Base-by-base conservation (phyloP, 2,888 invertebrate genomes). In the Drosophila koepferae region DNA sequence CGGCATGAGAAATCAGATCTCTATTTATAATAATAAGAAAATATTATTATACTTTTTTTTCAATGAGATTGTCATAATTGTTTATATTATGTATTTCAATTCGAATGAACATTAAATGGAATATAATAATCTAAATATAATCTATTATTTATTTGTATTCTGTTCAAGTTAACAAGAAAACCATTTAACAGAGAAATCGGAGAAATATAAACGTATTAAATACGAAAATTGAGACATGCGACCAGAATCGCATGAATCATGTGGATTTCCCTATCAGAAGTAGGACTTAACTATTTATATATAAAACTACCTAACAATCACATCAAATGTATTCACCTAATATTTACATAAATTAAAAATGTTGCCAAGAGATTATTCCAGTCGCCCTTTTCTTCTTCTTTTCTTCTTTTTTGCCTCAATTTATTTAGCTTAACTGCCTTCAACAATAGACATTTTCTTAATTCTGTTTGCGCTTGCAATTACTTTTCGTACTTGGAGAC, bases 391-490 rank as follows among this genome's bases (percentile, higher is more conserved):
- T 6, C 0, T 16, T 44, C 8, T 8, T 14, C 20, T 31, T 58
- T 10, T 23, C 0, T n/a, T n/a, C n/a, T n/a, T n/a, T n/a, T 23
- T 55, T 9, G 14, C 23, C n/a, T 53, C 20, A 46, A 38, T 23
- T 55, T 48, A 38, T 36, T 48, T 54, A 38, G 65, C 53, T 41
- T 58, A 59, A 49, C 36, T 36, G 62, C 64, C 49, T 53, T 40
- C 58, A 79, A 54, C 63, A 66, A 80, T 75, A 71, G 67, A 65
- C 61, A 70, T 70, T 70, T 70, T 48, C 77, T 62, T 80, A 77
- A 75, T 77, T 67, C 64, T 77, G 64, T 80, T 74, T 71, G 71
- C 71, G 55, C 53, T 75, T 36, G 67, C 80, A 77, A 80, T 77
- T 80, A 77, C 75, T 71, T 67, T 56, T 59, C 46, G 60, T 62